Evolutionary conservation across 2,888 invertebrate species (phyloP).

Genomic region (Chrysomela aeneicollis): DNA sequence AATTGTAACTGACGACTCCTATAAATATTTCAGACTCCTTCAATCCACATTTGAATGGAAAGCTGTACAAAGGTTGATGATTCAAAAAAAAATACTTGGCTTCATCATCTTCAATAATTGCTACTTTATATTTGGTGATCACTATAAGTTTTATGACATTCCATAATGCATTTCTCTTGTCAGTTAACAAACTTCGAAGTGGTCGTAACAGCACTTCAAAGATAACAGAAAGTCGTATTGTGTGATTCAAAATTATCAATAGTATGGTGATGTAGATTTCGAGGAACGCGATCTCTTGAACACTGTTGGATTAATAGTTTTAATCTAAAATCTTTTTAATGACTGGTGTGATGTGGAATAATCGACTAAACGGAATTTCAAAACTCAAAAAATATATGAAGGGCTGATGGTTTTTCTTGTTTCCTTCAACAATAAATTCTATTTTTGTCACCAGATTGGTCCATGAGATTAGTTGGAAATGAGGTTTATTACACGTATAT

Average conservation of each 20-base stretch:
- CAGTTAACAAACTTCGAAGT: neutral
- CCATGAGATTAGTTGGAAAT: conserved; percentile 3
- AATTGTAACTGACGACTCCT: neutral
- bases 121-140: conserved; percentile 5
- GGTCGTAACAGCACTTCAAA: neutral
- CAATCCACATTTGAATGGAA: neutral
- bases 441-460: neutral
- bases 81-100: neutral
- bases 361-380: neutral
- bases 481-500: neutral
- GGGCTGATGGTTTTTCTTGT: neutral
- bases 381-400: neutral
- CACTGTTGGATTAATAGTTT: conserved; percentile 1
- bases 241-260: neutral
- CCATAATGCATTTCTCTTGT: conserved; percentile 4
- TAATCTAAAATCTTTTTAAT: neutral
- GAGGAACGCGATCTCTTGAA: neutral
- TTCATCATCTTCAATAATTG: neutral
- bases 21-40: neutral
- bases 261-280: neutral
- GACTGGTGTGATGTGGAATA: neutral
- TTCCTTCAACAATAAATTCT: neutral
- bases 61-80: no score
- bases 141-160: neutral
- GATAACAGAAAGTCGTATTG: neutral